phyloP scores from a whole-genome alignment of 2,797 vertebrate genomes.

The Sebastes trivittatus region DNA sequence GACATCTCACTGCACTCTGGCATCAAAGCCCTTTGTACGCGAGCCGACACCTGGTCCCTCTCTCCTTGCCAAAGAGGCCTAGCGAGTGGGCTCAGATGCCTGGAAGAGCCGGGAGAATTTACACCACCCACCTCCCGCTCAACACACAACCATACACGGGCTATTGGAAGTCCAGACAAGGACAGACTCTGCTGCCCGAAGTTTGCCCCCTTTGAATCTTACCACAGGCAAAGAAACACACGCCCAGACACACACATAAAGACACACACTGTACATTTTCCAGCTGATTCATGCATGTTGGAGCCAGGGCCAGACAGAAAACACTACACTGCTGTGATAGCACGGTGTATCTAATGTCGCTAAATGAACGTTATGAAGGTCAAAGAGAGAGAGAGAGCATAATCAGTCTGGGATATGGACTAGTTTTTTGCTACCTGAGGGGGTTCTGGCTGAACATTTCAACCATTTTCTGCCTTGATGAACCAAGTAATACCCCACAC shows the following conservation, averaged over 20 bases:
- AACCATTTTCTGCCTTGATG: constrained; percentile 48
- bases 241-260: not conserved
- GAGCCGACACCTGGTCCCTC: constrained; percentile 79
- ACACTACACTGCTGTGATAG: constrained; percentile 57
- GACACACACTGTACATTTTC: constrained; percentile 4
- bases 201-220: constrained; percentile 5
- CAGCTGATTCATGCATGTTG: constrained; percentile 35
- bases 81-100: constrained; percentile 74
- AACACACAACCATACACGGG: constrained; percentile 43
- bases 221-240: constrained; percentile 4
- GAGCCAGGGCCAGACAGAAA: constrained; percentile 50
- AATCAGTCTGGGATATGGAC: constrained; percentile 41
- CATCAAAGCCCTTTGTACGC: constrained; percentile 72
- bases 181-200: constrained; percentile 36
- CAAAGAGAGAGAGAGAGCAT: constrained; percentile 43
- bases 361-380: constrained; percentile 58
- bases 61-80: constrained; percentile 73
- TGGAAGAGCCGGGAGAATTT: constrained; percentile 61
- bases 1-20: constrained; percentile 70
- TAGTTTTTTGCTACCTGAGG: constrained; percentile 33
- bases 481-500: constrained; percentile 28
- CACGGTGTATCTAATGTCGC: constrained; percentile 57
- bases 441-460: constrained; percentile 43
- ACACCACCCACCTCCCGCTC: constrained; percentile 57
- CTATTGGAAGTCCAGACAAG: constrained; percentile 44